Evolutionary conservation across 2,888 invertebrate genomes (phyloP), one percentile per base, ranked within the genome.

Genomic region (Sphaerophoria rueppellii): DNA sequence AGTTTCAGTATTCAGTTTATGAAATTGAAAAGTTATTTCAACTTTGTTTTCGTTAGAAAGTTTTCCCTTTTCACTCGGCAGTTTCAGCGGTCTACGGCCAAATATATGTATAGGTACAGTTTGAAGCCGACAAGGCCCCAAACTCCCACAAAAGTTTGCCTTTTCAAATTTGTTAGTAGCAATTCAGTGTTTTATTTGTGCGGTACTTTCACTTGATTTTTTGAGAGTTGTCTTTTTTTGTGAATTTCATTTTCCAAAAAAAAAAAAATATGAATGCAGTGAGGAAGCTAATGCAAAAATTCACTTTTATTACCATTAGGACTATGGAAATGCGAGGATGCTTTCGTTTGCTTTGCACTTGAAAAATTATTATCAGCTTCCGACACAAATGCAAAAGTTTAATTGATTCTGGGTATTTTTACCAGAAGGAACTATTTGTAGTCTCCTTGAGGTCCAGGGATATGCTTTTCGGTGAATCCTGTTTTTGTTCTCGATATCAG

Each of bases 321-420:
- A 60, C 12, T 9, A 12, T 43, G 6, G 9, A 43, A 12, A 43
- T 52, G 46, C 37, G 40, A 52, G 12, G 40, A 79, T 73, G 37
- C 73, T 55, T 61, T 61, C 54, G 89, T 90, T 90, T 90, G 89
- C 88, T 88, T 88, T 88, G 89, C 90, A 90, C 90, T 90, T 89
- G 88, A 88, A 89, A 24, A 89, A 90, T 89, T 89, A 90, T 89
- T 89, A 90, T 89, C 89, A 89, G 88, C 89, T 90, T 89, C 79
- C 88, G 86, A 88, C 88, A 88, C 24, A 24, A 24, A 24, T 24
- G 52, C 35, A 88, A 90, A 89, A 90, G 89, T 89, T 90, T 89
- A 90, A 90, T 90, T 90, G 89, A 89, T 90, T 90, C 67, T 67
- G 60, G 73, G 78, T 60, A 6, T 14, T 14, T 57, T 52, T n/a